phyloP scores from a whole-genome alignment of 2,113 vertebrate genomes.

The Rattus rattus region DNA sequence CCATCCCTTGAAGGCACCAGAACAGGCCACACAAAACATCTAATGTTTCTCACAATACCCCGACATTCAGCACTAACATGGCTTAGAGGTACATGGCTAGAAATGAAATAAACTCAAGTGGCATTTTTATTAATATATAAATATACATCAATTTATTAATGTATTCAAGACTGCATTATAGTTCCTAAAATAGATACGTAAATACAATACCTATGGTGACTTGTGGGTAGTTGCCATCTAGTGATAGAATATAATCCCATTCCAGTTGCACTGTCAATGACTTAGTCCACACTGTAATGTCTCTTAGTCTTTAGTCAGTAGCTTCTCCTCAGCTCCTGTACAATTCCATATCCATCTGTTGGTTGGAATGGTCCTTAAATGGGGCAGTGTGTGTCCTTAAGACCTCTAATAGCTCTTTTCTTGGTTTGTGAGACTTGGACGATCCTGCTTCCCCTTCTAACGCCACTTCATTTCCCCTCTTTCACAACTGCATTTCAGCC shows the following conservation, averaged over 20 bases:
- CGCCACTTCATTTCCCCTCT: neutral
- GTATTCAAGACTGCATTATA: neutral
- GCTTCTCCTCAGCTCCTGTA: neutral
- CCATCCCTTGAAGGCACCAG: constrained; percentile 34
- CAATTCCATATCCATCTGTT: neutral
- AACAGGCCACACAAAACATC: neutral
- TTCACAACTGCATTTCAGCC: neutral
- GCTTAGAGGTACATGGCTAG: neutral
- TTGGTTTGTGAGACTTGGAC: neutral
- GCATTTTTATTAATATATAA: neutral
- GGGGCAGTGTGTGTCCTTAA: neutral
- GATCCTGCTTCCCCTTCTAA: neutral
- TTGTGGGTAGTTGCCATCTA: neutral
- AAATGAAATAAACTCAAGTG: constrained; percentile 3
- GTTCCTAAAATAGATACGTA: neutral
- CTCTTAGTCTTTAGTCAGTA: neutral
- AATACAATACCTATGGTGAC: neutral
- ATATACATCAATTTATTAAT: neutral
- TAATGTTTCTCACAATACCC: neutral
- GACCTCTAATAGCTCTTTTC: neutral
- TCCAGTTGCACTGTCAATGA: neutral
- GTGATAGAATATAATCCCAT: neutral
- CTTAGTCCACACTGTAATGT: neutral
- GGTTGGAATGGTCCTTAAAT: neutral
- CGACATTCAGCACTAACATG: neutral